phyloP scores from a whole-genome alignment of 2,797 vertebrate genomes.

The Myripristis murdjan region DNA sequence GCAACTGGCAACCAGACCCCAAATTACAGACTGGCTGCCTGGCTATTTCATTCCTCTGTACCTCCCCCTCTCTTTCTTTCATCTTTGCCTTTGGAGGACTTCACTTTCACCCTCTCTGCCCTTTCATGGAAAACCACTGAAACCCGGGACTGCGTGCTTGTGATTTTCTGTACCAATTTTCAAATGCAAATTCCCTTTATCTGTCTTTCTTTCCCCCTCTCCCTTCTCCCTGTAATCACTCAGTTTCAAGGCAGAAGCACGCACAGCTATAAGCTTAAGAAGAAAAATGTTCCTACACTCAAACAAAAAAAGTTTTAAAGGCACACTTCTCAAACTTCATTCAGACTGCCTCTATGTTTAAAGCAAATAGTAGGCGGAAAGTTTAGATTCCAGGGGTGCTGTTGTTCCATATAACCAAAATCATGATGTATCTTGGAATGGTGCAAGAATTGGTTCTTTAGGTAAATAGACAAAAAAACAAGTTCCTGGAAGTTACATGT shows the following conservation, averaged over 20 bases:
- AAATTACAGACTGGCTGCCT: constrained; percentile 62
- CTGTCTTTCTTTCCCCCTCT: constrained; percentile 11
- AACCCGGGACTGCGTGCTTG: constrained; percentile 31
- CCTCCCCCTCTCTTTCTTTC: constrained; percentile 58
- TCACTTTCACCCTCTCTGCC: constrained; percentile 60
- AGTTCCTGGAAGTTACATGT: no score
- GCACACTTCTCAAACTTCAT: no score
- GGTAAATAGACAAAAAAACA: no score
- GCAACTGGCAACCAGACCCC: constrained; percentile 64
- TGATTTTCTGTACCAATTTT: constrained; percentile 54
- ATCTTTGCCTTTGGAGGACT: constrained; percentile 62
- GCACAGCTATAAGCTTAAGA: constrained; percentile 18
- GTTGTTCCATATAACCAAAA: no score
- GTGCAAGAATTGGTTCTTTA: no score
- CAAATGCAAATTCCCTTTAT: constrained; percentile 16
- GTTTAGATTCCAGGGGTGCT: no score
- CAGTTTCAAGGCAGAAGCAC: constrained; percentile 13
- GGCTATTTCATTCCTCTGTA: constrained; percentile 30
- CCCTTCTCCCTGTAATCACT: constrained; percentile 52
- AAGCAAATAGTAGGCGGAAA: no score
- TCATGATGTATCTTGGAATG: no score
- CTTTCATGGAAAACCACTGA: constrained; percentile 55
- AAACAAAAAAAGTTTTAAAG: no score
- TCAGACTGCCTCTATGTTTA: no score
- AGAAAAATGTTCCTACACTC: not conserved